Conservation (phyloP, 2,797 vertebrate species). For the Mionectes olivaceus region DNA sequence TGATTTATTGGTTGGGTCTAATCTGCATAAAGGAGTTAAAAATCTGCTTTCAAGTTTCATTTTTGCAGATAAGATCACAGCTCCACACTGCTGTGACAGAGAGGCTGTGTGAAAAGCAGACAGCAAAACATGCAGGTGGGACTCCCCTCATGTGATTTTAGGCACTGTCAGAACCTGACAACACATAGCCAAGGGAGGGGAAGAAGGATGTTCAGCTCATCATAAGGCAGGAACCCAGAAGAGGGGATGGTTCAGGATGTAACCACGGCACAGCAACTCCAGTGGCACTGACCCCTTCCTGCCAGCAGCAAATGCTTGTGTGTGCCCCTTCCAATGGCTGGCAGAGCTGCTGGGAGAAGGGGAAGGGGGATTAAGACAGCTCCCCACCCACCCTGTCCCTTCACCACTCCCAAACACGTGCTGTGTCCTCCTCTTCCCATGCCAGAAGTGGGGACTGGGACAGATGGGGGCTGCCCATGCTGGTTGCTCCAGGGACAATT, state of each 20-base stretch:
- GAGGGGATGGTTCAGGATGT: background rate
- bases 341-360: background rate
- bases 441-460: background rate
- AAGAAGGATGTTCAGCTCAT: background rate
- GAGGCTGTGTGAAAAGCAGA: background rate
- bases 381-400: background rate
- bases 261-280: background rate
- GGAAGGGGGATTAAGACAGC: background rate
- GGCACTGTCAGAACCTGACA: background rate
- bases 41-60: background rate
- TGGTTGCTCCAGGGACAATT: background rate
- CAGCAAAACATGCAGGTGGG: background rate
- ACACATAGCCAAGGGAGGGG: background rate
- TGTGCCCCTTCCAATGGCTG: background rate
- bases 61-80: background rate
- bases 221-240: background rate
- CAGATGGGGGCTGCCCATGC: background rate
- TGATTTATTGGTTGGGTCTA: background rate
- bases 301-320: background rate
- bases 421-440: accelerated
- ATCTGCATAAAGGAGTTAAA: background rate
- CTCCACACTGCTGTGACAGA: background rate
- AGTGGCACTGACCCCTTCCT: background rate
- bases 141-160: background rate
- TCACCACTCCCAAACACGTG: background rate